Conservation (phyloP, 2,113 vertebrate genomes). For the Drymodes brunneopygia region DNA sequence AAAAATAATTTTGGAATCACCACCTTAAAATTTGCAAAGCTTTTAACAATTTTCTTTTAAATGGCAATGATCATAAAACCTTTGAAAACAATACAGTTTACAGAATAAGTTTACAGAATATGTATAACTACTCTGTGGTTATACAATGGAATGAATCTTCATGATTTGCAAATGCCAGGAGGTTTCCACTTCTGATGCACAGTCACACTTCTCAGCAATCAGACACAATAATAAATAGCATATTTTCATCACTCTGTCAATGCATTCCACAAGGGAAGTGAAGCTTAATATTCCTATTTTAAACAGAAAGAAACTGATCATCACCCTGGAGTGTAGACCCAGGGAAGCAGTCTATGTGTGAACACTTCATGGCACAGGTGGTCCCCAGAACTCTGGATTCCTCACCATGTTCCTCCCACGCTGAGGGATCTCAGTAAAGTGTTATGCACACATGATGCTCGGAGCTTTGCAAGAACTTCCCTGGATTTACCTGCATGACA, state of each 20-base stretch:
- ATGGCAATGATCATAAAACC: neutral
- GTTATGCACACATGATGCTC: neutral
- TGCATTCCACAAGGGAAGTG: neutral
- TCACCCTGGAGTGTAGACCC: neutral
- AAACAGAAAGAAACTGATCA: neutral
- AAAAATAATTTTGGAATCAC: neutral
- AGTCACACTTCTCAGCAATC: neutral
- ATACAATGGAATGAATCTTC: neutral
- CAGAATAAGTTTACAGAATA: neutral
- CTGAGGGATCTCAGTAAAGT: neutral
- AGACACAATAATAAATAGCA: neutral
- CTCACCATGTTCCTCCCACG: neutral
- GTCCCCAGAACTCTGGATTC: neutral
- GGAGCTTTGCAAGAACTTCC: neutral
- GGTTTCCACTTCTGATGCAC: neutral
- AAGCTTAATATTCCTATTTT: neutral
- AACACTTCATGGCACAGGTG: neutral
- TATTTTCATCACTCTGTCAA: neutral
- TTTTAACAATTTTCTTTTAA: neutral
- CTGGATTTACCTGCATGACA: neutral
- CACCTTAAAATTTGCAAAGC: neutral
- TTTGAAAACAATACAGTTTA: neutral
- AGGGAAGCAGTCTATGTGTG: neutral
- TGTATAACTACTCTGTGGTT: neutral
- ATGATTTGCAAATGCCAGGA: neutral